A percentile compares a stretch with the other conserved stretches of the same genome.
Evolutionary conservation across 2,113 vertebrate species (phyloP).

Genomic region (Phrynosoma platyrhinos): DNA sequence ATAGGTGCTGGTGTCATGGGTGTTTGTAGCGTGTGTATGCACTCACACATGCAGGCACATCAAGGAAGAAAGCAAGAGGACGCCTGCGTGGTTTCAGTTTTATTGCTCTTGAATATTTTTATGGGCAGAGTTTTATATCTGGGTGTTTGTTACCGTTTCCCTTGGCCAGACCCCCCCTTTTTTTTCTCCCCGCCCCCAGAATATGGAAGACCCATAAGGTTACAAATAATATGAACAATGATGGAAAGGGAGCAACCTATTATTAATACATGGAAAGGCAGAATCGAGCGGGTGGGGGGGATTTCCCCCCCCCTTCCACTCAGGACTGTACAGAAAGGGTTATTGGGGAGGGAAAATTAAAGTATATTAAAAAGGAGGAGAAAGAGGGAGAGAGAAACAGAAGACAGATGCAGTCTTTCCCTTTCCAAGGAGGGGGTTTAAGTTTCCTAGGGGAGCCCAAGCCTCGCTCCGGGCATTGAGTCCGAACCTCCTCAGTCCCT

Average conservation of each 20-base stretch:
- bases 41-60: not conserved
- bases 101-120: not conserved
- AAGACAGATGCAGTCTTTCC: no score
- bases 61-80: not conserved
- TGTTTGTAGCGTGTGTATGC: no score
- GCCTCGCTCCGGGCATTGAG: not conserved
- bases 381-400: not conserved
- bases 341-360: no score
- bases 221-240: no score
- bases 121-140: not conserved
- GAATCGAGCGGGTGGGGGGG: constrained; percentile 56
- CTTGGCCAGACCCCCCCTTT: no score
- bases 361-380: not conserved
- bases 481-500: not conserved
- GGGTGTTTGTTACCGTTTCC: no score
- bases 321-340: no score
- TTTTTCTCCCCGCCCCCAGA: no score
- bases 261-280: not conserved
- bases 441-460: not conserved
- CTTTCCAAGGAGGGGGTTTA: not conserved
- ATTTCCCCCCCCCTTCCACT: no score
- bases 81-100: not conserved
- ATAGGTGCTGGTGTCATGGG: not conserved
- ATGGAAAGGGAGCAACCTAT: no score
- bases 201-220: no score